A percentile compares a stretch with the other conserved stretches of the same genome.
Evolutionary conservation across 2,797 vertebrate genomes (phyloP).

Genomic region (Fundulus diaphanus): DNA sequence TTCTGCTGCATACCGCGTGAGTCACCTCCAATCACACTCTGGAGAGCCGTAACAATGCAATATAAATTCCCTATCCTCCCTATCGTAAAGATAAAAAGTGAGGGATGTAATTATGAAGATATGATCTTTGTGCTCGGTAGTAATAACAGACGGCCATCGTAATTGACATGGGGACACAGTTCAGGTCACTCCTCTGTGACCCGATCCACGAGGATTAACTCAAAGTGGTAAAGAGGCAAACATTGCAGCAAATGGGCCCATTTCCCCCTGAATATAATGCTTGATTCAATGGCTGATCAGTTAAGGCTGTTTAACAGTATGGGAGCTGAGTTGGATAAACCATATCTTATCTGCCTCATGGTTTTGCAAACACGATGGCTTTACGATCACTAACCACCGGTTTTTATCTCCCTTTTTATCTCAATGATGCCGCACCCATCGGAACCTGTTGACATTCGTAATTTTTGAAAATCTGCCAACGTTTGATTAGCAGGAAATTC

Average conservation of each 20-base stretch:
- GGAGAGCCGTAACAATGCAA: neutral
- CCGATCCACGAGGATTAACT: neutral
- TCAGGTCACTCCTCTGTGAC: neutral
- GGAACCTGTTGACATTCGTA: too few relatives aligned
- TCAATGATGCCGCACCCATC: neutral
- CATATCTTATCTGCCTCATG: neutral
- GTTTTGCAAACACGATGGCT: neutral
- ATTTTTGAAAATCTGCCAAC: neutral
- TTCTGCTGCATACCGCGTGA: neutral
- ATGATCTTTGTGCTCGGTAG: conserved; percentile 1
- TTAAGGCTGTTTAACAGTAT: neutral
- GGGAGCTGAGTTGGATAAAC: neutral
- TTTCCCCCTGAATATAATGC: neutral
- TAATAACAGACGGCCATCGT: neutral
- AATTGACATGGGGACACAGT: neutral
- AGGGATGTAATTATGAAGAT: neutral
- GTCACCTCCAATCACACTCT: neutral
- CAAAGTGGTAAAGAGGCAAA: neutral
- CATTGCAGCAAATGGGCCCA: conserved; percentile 16
- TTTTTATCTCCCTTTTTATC: neutral
- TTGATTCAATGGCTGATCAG: neutral
- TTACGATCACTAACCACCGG: neutral
- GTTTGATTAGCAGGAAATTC: neutral
- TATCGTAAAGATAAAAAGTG: conserved; percentile 3
- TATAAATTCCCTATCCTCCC: neutral